Conservation (phyloP, 2,888 invertebrate genomes). For the Nasonia oneida region DNA sequence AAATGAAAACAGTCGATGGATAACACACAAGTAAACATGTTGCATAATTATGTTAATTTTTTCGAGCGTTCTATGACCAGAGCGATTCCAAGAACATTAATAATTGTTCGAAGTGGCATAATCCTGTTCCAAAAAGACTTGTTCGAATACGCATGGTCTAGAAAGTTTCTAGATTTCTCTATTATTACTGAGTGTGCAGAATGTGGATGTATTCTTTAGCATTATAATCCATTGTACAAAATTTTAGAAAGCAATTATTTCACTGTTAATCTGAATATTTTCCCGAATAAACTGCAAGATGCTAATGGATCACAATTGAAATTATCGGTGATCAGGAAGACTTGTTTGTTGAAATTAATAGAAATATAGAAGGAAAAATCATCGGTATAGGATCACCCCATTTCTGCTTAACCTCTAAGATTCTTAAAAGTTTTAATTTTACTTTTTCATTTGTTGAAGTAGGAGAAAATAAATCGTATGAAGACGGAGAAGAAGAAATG, state of each 20-base stretch:
- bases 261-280: neutral
- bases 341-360: neutral
- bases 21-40: neutral
- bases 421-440: neutral
- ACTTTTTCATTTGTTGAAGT: slow-evolving; percentile 3
- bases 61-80: neutral
- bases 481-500: neutral
- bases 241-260: neutral
- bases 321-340: neutral
- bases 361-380: neutral
- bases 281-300: neutral
- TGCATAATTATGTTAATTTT: neutral
- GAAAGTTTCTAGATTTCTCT: neutral
- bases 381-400: neutral
- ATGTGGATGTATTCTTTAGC: neutral
- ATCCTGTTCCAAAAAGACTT: neutral
- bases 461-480: neutral
- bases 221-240: neutral
- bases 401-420: neutral
- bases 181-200: neutral
- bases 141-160: neutral
- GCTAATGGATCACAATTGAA: neutral
- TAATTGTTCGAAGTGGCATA: neutral
- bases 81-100: neutral
- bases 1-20: neutral